Percentiles rank a stretch among this genome's conserved stretches.
phyloP scores from a whole-genome alignment of 64 coral and sea anemone species.

The Trachythela sp. region DNA sequence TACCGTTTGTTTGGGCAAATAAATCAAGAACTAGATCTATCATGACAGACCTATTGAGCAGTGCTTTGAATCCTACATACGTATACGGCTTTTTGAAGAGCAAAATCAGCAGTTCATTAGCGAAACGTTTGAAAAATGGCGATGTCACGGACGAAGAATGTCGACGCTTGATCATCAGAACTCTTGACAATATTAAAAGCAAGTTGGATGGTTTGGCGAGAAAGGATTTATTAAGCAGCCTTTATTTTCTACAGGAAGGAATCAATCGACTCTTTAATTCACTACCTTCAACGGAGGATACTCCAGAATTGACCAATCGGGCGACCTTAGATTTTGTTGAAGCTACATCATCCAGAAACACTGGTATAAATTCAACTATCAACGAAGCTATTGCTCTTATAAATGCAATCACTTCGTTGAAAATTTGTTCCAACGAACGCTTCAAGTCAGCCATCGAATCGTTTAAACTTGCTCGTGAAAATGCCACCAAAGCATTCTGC shows the following conservation, averaged over 20 bases:
- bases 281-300: neutral
- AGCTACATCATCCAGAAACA: neutral
- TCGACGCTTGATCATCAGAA: conserved; percentile 33
- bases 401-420: neutral
- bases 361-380: neutral
- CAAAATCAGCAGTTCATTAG: too few species aligned
- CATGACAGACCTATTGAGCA: too few species aligned
- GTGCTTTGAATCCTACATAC: too few species aligned
- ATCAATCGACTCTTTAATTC: neutral
- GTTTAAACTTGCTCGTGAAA: too few species aligned
- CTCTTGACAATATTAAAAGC: conserved; percentile 31
- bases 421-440: too few species aligned
- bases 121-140: neutral
- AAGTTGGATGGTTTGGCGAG: too few species aligned
- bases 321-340: neutral
- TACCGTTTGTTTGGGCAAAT: too few species aligned
- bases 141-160: conserved; percentile 42
- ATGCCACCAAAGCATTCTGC: too few species aligned
- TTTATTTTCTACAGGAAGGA: conserved; percentile 55
- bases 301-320: neutral
- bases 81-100: too few species aligned
- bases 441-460: conserved; percentile 22
- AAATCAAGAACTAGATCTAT: too few species aligned
- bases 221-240: too few species aligned
- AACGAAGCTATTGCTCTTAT: too few species aligned